Evolutionary conservation across 2,888 invertebrate species (phyloP).

Genomic region (Desoria tigrina): DNA sequence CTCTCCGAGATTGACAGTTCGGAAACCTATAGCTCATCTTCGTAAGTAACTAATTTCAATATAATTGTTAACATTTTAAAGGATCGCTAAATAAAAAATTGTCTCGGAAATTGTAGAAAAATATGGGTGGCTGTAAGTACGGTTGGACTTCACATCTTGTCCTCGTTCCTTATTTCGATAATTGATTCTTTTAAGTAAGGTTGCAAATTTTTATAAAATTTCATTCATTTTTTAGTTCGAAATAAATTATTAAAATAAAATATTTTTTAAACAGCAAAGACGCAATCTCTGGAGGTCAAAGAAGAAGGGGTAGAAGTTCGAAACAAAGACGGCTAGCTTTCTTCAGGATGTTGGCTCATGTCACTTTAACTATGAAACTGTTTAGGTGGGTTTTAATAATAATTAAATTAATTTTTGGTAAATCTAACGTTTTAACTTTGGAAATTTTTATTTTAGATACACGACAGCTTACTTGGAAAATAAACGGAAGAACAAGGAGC

Average conservation of each 20-base stretch:
- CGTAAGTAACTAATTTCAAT: neutral
- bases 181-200: slow-evolving; percentile 32
- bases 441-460: slow-evolving; percentile 11
- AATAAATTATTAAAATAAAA: neutral
- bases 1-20: neutral
- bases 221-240: neutral
- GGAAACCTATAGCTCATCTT: neutral
- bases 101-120: neutral
- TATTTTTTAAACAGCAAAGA: slow-evolving; percentile 20
- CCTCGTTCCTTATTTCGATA: slow-evolving; percentile 23
- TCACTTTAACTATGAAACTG: slow-evolving; percentile 27
- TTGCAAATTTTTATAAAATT: neutral
- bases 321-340: neutral
- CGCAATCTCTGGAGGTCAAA: slow-evolving; percentile 22
- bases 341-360: slow-evolving; percentile 20
- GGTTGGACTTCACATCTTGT: slow-evolving; percentile 21
- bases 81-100: neutral
- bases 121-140: slow-evolving; percentile 20
- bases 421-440: neutral
- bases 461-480: slow-evolving; percentile 25
- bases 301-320: neutral
- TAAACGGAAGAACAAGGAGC: slow-evolving; percentile 12
- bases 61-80: neutral
- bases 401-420: no score
- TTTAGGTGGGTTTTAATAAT: slow-evolving; percentile 12